A percentile compares a stretch with the other conserved stretches of the same genome.
Evolutionary conservation across 1,140 invertebrate genomes (phyloP).

Genomic region (Platorchestia sp.): DNA sequence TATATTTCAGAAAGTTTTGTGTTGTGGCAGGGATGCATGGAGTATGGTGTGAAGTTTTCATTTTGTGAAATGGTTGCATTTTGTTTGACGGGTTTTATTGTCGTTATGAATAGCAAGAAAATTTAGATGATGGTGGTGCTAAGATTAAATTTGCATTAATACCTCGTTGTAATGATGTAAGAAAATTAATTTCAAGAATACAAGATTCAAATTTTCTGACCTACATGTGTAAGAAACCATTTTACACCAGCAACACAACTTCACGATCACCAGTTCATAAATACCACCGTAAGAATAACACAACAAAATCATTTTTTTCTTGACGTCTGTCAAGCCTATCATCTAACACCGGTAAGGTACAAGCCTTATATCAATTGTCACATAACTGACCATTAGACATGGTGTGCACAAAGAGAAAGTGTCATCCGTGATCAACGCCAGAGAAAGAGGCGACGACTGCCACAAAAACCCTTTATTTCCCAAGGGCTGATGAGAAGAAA

Average conservation of each 20-base stretch:
- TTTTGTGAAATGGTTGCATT: too few species aligned
- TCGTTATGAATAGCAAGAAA: too few species aligned
- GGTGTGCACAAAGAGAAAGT: background rate
- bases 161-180: background rate
- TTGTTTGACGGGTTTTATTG: too few species aligned
- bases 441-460: background rate
- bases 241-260: background rate
- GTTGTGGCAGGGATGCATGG: too few species aligned
- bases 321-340: background rate
- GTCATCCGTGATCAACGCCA: background rate
- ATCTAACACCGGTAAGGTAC: background rate
- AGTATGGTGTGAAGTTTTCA: too few species aligned
- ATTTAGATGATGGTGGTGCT: too few species aligned
- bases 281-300: background rate
- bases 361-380: background rate
- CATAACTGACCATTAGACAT: slow-evolving; percentile 24
- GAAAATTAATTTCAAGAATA: background rate
- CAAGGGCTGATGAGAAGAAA: background rate
- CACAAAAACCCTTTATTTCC: background rate
- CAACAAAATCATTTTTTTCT: background rate
- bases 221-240: too few species aligned
- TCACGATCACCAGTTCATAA: background rate
- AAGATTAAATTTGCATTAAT: background rate
- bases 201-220: background rate
- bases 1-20: too few species aligned